Evolutionary conservation across 2,888 invertebrate species (phyloP), one percentile per base, ranked within the genome.

Genomic region (Tenodera sinensis): DNA sequence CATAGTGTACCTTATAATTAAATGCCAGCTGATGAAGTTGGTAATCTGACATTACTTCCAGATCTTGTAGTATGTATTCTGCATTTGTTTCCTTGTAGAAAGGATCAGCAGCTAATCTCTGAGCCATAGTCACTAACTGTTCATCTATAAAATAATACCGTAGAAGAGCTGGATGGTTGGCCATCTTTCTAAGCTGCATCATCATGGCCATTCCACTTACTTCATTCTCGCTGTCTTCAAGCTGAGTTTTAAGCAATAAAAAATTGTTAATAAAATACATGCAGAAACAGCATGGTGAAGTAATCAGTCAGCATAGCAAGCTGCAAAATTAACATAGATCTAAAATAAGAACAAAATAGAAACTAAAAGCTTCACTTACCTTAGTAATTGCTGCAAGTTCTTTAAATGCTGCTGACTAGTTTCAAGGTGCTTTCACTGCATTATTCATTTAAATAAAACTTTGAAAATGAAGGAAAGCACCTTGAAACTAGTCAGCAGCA

Each of bases 161-260:
- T 91, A 97, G 94, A 0, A 99, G 94, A 15, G 98, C 94, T 0
- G 99, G 98, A 93, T 99, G 99, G 94, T 99, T 99, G 82, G 99
- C 98, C 30, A 97, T 94, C 93, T 98, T 99, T 3, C 99, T 95
- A 93, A 99, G 95, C 93, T 98, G 97, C 96, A 98, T 98, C 96
- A 98, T 96, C 94, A 98, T 97, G 0, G 96, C 95, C 92, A 96
- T 95, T 87, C 96, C 96, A 90, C 95, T 96, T 34, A 89, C 7
- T 83, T 88, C 87, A 30, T 20, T 81, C 47, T 71, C 42, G 82
- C 82, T 27, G 54, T 83, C 83, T 25, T n/a, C 27, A 89, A 90
- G 27, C 54, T 71, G 54, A 71, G 2, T 20, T 71, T 6, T 20
- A 71, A 71, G 20, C 4, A 15, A 71, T 3, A 71, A 15, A 71